Base-by-base conservation (phyloP, 1,140 invertebrate genomes). In the Psilanteris sp. region DNA sequence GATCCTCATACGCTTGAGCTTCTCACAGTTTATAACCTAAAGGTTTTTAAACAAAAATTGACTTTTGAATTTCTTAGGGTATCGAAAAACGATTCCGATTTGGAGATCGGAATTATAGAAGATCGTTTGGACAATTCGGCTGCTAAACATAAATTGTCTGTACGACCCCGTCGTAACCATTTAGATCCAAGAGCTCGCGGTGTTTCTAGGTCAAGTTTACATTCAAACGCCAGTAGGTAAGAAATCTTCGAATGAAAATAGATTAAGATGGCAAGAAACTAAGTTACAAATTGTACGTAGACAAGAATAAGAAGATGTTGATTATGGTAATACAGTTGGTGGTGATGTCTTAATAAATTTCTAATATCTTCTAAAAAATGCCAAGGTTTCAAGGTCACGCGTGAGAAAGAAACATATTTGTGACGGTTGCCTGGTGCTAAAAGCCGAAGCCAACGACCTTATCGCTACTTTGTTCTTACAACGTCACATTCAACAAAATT, bases 91-190 rank as follows among this genome's bases (percentile, higher is more conserved):
- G 91, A 93, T 82, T 89, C 90, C 7, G 90, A 90, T 13, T 84
- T 93, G 81, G 91, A 93, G 75, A 83, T 92, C 39, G 87, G 90
- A n/a, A 79, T 87, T 46, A 81, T 87, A 16, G 89, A 88, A 4
- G 86, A 90, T 52, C 89, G 93, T 11, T 89, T 95, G 87, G 94
- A 95, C 83, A 92, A 90, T 78, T 89, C 91, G 1, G 93, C 94
- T 0, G 94, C 94, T 0, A 91, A 89, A 78, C 94, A 95, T 87
- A 95, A 94, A 86, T 83, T 94, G 27, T 90, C 93, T 0, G 89
- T 95, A 1, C 89, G 93, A 82, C 94, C 94, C 3, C 91, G 90
- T 83, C 90, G 92, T 75, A 93, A 91, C 61, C 90, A 93, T 70
- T 77, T 79, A 15, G 88, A 88, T 87, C 87, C 89, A 15, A 80